Evolutionary conservation across 2,113 vertebrate species (phyloP).

Genomic region (Aptenodytes patagonicus): DNA sequence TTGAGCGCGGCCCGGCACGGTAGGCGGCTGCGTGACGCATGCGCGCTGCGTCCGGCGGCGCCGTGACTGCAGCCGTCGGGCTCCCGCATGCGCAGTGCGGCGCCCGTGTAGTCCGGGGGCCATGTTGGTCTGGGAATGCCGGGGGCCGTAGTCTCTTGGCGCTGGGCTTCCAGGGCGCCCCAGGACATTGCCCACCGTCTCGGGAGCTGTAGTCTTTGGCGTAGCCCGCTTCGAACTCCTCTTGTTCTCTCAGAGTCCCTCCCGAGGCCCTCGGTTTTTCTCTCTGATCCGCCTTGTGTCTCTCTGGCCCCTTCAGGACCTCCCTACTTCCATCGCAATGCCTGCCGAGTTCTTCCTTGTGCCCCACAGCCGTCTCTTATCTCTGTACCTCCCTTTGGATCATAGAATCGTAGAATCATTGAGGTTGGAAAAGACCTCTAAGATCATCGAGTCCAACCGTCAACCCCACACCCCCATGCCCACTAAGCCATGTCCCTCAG

Average conservation of each 20-base stretch:
- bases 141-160: not conserved
- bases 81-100: not conserved
- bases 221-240: not conserved
- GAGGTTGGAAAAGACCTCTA: too few relatives aligned
- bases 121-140: fast-evolving
- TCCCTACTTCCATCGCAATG: fast-evolving
- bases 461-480: too few relatives aligned
- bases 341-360: not conserved
- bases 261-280: fast-evolving
- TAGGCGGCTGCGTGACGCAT: too few relatives aligned
- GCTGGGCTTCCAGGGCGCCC: fast-evolving
- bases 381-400: not conserved
- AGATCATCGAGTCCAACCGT: too few relatives aligned
- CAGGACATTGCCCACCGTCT: fast-evolving
- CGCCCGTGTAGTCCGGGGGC: not conserved
- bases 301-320: too few relatives aligned
- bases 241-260: too few relatives aligned
- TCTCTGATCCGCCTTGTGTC: fast-evolving
- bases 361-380: not conserved
- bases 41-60: too few relatives aligned
- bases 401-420: too few relatives aligned
- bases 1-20: too few relatives aligned
- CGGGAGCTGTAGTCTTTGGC: not conserved
- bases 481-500: too few relatives aligned
- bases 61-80: too few relatives aligned